Evolutionary conservation across 2,113 vertebrate species (phyloP).

Genomic region (Microtus oregoni): DNA sequence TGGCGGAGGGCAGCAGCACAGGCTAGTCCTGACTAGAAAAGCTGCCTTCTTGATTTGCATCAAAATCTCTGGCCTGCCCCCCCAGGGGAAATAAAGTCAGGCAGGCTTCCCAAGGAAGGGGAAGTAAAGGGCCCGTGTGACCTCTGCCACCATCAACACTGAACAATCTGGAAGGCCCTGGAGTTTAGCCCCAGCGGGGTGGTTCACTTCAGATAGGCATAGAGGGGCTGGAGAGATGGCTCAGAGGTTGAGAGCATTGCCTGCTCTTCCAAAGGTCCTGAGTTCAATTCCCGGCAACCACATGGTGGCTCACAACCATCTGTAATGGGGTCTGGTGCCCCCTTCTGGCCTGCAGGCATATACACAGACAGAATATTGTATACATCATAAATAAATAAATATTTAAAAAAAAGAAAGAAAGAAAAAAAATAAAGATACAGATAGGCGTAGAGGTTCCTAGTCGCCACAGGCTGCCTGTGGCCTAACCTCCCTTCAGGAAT

Average conservation of each 20-base stretch:
- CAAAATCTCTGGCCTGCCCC: not conserved
- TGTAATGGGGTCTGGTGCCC: too few relatives aligned
- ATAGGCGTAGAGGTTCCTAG: not conserved
- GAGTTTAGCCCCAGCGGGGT: not conserved
- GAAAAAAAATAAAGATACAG: too few relatives aligned
- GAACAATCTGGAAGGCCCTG: not conserved
- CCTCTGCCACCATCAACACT: not conserved
- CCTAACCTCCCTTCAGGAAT: not conserved
- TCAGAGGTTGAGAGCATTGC: too few relatives aligned
- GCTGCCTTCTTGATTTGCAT: slow-evolving; percentile 14
- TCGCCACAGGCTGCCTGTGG: not conserved
- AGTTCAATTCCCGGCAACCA: too few relatives aligned
- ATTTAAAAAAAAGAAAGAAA: too few relatives aligned
- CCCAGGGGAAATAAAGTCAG: slow-evolving; percentile 10
- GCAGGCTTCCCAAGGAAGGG: not conserved
- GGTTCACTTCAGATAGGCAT: not conserved
- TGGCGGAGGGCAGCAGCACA: not conserved
- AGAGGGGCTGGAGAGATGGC: too few relatives aligned
- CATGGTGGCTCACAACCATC: too few relatives aligned
- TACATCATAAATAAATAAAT: too few relatives aligned
- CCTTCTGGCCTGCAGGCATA: too few relatives aligned
- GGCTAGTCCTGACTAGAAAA: not conserved
- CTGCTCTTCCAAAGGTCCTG: too few relatives aligned
- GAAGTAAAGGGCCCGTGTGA: not conserved
- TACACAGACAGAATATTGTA: too few relatives aligned